Evolutionary conservation across 1,140 invertebrate genomes (phyloP).

Genomic region (Caenorhabditis remanei): DNA sequence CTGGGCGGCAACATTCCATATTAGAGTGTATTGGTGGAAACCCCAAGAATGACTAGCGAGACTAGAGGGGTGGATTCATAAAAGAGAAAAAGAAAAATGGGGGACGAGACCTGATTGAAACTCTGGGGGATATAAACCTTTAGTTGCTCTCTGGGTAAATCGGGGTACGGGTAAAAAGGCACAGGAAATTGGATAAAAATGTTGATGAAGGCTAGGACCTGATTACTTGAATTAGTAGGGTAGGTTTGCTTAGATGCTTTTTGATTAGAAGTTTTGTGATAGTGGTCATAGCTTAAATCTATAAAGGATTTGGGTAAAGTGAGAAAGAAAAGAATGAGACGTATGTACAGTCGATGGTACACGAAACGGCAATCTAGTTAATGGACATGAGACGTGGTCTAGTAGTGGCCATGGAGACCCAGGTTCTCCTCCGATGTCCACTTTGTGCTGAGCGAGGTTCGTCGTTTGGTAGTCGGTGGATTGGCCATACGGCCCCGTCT

Average conservation of each 20-base stretch:
- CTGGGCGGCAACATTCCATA: constrained; percentile 49
- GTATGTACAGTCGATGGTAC: constrained; percentile 49
- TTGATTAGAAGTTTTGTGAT: constrained; percentile 43
- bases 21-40: constrained; percentile 34
- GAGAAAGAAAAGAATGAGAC: not conserved
- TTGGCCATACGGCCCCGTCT: constrained; percentile 1
- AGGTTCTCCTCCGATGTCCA: constrained; percentile 45
- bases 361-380: constrained; percentile 1
- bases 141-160: constrained; percentile 4
- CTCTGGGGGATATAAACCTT: not conserved
- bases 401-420: constrained; percentile 22
- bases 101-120: not conserved
- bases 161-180: constrained; percentile 30
- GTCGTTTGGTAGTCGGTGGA: not conserved
- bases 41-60: not conserved
- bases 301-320: constrained; percentile 1
- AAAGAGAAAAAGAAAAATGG: not conserved
- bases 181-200: constrained; percentile 28
- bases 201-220: constrained; percentile 40
- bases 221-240: constrained; percentile 54
- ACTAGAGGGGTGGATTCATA: not conserved
- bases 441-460: constrained; percentile 32
- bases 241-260: not conserved
- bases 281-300: constrained; percentile 32
- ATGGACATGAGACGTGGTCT: not conserved